Evolutionary conservation across 2,888 invertebrate species (phyloP).

Genomic region (Entomobrya proxima): DNA sequence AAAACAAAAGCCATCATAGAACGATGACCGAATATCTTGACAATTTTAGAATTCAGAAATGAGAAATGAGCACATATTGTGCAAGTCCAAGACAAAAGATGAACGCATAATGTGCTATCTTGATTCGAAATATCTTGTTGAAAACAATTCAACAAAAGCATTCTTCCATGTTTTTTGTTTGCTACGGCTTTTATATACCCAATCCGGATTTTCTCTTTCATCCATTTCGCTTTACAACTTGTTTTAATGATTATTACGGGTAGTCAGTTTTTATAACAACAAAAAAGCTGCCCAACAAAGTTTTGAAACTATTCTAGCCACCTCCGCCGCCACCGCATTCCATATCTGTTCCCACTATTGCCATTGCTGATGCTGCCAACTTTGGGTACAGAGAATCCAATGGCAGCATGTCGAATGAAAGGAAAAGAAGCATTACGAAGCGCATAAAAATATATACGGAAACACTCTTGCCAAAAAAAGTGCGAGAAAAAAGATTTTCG

Average conservation of each 20-base stretch:
- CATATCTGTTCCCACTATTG: background rate
- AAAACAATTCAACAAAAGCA: slow-evolving; percentile 7
- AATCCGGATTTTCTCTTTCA: background rate
- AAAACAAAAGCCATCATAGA: background rate
- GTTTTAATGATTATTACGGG: slow-evolving; percentile 41
- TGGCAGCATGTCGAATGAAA: background rate
- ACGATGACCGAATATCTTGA: background rate
- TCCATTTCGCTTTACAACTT: slow-evolving; percentile 32
- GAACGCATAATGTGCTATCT: too few relatives aligned
- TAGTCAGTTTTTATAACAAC: slow-evolving; percentile 35
- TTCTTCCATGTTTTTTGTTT: background rate
- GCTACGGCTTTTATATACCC: slow-evolving; percentile 21
- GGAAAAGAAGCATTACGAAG: slow-evolving; percentile 24
- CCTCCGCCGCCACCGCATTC: background rate
- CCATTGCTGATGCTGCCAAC: background rate
- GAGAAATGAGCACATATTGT: background rate
- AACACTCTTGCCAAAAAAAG: background rate
- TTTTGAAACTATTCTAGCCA: slow-evolving; percentile 3
- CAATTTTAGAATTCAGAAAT: background rate
- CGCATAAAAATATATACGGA: slow-evolving; percentile 13
- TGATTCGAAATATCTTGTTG: background rate
- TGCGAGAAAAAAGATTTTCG: slow-evolving; percentile 13
- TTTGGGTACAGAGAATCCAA: slow-evolving; percentile 4
- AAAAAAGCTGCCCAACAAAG: slow-evolving; percentile 24
- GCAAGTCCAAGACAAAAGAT: background rate